Evolutionary conservation across 2,888 invertebrate genomes (phyloP).

Genomic region (Uloborus plumipes): DNA sequence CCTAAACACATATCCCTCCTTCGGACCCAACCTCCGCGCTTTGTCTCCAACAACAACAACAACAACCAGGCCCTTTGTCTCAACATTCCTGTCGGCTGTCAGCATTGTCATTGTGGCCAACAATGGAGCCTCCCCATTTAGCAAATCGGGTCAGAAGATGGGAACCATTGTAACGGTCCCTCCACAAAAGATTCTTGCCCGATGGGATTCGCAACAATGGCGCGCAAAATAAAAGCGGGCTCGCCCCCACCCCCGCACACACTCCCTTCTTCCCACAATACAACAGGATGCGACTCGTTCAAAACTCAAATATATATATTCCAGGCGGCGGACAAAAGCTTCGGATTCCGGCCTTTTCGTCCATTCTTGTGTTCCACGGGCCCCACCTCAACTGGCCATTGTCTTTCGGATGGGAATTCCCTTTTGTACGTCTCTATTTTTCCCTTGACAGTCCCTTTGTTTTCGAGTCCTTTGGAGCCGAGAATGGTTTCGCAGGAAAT

Average conservation of each 20-base stretch:
- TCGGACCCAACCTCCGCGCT: no score
- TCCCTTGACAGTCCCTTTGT: slow-evolving; percentile 5
- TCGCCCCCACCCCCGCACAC: background rate
- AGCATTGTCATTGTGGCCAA: slow-evolving; percentile 60
- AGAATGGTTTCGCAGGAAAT: no score
- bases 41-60: no score
- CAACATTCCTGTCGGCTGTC: slow-evolving; percentile 39
- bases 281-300: slow-evolving; percentile 60
- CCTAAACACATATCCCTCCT: no score
- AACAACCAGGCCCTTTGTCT: slow-evolving; percentile 20
- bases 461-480: no score
- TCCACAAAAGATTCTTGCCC: background rate
- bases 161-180: slow-evolving; percentile 23
- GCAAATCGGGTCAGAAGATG: slow-evolving; percentile 49
- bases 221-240: slow-evolving; percentile 46
- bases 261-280: slow-evolving; percentile 20
- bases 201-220: slow-evolving; percentile 9
- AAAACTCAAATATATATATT: slow-evolving; percentile 53
- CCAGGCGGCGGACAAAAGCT: slow-evolving; percentile 30
- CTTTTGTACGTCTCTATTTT: slow-evolving; percentile 25
- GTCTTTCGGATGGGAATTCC: slow-evolving; percentile 16
- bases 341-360: slow-evolving; percentile 49
- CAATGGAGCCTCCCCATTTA: slow-evolving; percentile 58
- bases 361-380: slow-evolving; percentile 15
- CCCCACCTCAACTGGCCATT: slow-evolving; percentile 17